phyloP scores from a whole-genome alignment of 2,113 vertebrate species.

The Cyprinodon tularosa region DNA sequence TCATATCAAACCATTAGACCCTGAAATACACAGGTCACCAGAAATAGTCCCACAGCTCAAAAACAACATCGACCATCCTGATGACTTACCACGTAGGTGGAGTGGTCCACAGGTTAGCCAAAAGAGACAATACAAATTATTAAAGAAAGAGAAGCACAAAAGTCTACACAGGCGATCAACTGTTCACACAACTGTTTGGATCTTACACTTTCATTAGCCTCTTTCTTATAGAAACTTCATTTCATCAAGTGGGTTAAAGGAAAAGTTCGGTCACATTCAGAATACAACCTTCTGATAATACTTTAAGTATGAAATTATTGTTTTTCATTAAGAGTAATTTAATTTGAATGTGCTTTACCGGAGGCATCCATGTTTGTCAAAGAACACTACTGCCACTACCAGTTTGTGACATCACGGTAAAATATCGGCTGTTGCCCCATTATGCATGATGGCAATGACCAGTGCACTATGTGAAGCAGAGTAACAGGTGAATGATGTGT shows the following conservation, averaged over 20 bases:
- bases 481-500: too few species aligned
- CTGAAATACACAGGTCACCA: slow-evolving; percentile 33
- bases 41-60: slow-evolving; percentile 43
- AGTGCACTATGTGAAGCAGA: too few species aligned
- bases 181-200: slow-evolving; percentile 15
- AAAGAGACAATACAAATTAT: slow-evolving; percentile 72
- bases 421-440: too few species aligned
- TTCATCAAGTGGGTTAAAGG: background rate
- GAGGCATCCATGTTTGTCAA: too few species aligned
- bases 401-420: too few species aligned
- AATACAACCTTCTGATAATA: too few species aligned
- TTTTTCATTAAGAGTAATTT: too few species aligned
- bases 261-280: too few species aligned
- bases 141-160: slow-evolving; percentile 65
- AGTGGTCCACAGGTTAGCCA: slow-evolving; percentile 77
- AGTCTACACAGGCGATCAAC: slow-evolving; percentile 10
- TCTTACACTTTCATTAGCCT: background rate
- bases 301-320: too few species aligned
- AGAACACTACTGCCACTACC: too few species aligned
- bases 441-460: too few species aligned
- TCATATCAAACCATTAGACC: slow-evolving; percentile 27
- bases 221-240: background rate
- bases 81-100: slow-evolving; percentile 76
- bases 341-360: too few species aligned
- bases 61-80: slow-evolving; percentile 39